phyloP scores from a whole-genome alignment of 2,797 vertebrate species.

The Aeoliscus strigatus region DNA sequence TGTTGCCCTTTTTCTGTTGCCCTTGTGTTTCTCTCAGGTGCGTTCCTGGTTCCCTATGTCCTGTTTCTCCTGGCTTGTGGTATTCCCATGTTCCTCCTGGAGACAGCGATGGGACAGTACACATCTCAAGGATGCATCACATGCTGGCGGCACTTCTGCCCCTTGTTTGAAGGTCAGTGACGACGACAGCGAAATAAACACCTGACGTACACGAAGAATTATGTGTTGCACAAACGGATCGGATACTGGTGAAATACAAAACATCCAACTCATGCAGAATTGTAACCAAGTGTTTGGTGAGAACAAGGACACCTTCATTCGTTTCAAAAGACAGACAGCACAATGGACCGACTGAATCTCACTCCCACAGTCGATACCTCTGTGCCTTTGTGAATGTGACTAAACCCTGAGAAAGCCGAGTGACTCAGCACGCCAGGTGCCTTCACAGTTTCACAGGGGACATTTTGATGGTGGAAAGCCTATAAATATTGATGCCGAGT shows the following conservation, averaged over 20 bases:
- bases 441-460: not conserved
- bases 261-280: too few relatives aligned
- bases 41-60: conserved; percentile 68
- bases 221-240: too few relatives aligned
- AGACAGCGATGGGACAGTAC: conserved; percentile 71
- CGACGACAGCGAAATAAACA: not conserved
- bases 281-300: too few relatives aligned
- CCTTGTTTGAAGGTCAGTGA: conserved; percentile 70
- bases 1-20: too few relatives aligned
- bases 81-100: conserved; percentile 70
- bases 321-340: too few relatives aligned
- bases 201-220: too few relatives aligned
- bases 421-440: conserved; percentile 1
- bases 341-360: too few relatives aligned
- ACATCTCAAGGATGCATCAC: conserved; percentile 72
- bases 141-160: conserved; percentile 72
- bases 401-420: not conserved
- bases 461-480: conserved; percentile 1
- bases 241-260: too few relatives aligned
- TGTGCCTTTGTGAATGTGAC: too few relatives aligned
- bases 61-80: conserved; percentile 67
- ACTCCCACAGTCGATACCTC: too few relatives aligned
- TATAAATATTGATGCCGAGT: not conserved
- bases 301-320: too few relatives aligned
- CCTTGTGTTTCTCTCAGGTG: conserved; percentile 41